These are phyloP conservation scores for Cotesia vestalis DNA, from an alignment of 1,140 invertebrate species.

Conservation along the genomic window DNA sequence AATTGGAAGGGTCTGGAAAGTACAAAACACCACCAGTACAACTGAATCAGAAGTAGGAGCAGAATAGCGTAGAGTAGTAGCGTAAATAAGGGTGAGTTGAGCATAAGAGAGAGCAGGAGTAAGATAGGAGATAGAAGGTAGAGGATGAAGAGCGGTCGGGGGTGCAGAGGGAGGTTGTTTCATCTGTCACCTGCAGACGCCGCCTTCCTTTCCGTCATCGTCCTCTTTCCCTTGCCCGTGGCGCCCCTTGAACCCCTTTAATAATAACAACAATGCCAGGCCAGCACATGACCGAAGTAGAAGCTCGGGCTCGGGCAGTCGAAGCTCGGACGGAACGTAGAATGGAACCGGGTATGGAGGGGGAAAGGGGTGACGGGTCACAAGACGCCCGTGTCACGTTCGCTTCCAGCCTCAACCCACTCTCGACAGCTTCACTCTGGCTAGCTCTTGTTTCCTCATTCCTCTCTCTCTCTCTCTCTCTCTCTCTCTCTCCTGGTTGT, in stretches of 20 bases:
- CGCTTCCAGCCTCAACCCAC: conserved; percentile 61
- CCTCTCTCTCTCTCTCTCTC: conserved; percentile 41
- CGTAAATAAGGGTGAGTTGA: conserved; percentile 28
- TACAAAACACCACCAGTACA: conserved; percentile 11
- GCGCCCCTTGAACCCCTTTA: conserved; percentile 20
- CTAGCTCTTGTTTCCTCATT: conserved; percentile 40
- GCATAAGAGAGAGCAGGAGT: conserved; percentile 30
- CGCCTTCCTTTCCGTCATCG: conserved; percentile 63
- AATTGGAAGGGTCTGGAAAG: conserved; percentile 35
- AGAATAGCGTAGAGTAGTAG: conserved; percentile 26
- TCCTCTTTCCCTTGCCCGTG: conserved; percentile 19
- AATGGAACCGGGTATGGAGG: conserved; percentile 5
- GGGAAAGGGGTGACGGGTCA: conserved; percentile 47
- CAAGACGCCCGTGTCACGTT: conserved; percentile 61
- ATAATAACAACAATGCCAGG: conserved; percentile 33
- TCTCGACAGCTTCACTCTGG: conserved; percentile 38
- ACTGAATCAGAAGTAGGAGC: no score
- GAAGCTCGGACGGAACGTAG: conserved; percentile 22
- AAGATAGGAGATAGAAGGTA: conserved; percentile 24
- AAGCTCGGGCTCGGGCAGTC: conserved; percentile 46
- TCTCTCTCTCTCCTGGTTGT: conserved; percentile 39
- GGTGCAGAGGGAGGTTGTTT: conserved; percentile 29
- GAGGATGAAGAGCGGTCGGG: conserved; percentile 18
- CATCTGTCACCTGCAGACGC: conserved; percentile 61
- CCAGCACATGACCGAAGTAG: conserved; percentile 49